phyloP scores from a whole-genome alignment of 2,113 vertebrate species.

The Phocoena phocoena region DNA sequence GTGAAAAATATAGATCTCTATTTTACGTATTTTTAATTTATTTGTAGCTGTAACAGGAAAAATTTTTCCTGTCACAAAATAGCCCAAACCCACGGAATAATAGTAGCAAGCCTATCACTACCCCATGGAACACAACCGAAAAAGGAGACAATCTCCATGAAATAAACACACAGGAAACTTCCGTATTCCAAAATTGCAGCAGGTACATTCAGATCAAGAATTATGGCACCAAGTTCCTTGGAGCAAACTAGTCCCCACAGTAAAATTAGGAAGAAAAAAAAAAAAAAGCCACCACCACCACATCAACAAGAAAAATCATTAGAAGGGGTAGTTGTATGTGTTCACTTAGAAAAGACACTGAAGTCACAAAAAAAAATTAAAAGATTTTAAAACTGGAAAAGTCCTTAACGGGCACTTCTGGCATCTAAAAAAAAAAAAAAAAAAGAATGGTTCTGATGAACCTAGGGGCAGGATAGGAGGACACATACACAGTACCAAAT shows the following conservation, averaged over 20 bases:
- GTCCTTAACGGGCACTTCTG: neutral
- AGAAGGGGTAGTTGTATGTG: neutral
- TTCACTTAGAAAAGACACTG: neutral
- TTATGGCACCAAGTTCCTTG: neutral
- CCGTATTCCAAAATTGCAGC: neutral
- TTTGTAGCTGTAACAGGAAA: neutral
- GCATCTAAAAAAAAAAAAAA: too few species aligned
- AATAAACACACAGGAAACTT: neutral
- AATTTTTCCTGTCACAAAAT: neutral
- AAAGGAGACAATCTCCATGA: neutral
- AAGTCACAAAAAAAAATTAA: neutral
- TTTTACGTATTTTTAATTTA: neutral
- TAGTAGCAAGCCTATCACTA: neutral
- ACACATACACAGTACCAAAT: too few species aligned
- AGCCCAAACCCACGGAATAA: neutral
- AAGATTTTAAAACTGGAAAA: neutral
- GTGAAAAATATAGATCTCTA: neutral
- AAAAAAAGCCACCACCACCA: too few species aligned
- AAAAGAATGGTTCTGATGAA: too few species aligned
- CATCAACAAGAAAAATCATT: neutral
- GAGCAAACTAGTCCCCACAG: neutral
- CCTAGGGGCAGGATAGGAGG: too few species aligned
- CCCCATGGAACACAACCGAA: neutral
- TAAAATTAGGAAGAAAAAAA: neutral
- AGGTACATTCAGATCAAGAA: slow-evolving; percentile 29